These are phyloP conservation scores for Apamea crenata DNA, from an alignment of 2,888 invertebrate genomes.

Conservation along the genomic window DNA sequence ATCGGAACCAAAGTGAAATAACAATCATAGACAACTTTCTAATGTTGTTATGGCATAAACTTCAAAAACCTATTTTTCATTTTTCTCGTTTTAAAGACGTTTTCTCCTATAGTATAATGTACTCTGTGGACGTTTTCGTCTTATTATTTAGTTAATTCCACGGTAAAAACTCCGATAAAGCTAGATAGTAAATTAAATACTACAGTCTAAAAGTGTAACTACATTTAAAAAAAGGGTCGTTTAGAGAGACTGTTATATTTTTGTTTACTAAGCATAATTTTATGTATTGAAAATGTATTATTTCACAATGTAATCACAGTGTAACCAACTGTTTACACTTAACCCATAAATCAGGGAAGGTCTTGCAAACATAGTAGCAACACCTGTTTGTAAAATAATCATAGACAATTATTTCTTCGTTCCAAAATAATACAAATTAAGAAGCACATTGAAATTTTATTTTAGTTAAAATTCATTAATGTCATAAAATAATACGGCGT, in stretches of 20 bases:
- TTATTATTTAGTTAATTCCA: background rate
- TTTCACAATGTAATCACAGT: no score
- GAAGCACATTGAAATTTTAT: background rate
- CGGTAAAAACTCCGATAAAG: background rate
- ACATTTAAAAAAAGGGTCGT: no score
- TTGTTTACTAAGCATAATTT: background rate
- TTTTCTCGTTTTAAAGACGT: background rate
- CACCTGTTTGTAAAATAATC: conserved; percentile 14
- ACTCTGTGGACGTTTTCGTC: no score
- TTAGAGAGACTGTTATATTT: background rate
- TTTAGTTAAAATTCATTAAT: accelerated
- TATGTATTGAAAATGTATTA: background rate
- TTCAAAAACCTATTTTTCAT: conserved; percentile 10
- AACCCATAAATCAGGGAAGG: background rate
- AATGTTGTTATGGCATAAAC: conserved; percentile 46
- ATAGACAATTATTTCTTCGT: conserved; percentile 51
- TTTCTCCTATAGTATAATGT: no score
- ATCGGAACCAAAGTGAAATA: conserved; percentile 88
- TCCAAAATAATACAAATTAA: background rate
- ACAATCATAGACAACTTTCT: conserved; percentile 82
- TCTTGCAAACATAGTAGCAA: conserved; percentile 16
- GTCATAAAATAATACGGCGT: accelerated
- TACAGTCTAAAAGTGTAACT: no score
- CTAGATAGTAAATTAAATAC: background rate
- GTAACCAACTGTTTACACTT: background rate